Evolutionary conservation across 2,888 invertebrate species (phyloP).

Genomic region (Aspidiotus destructor): DNA sequence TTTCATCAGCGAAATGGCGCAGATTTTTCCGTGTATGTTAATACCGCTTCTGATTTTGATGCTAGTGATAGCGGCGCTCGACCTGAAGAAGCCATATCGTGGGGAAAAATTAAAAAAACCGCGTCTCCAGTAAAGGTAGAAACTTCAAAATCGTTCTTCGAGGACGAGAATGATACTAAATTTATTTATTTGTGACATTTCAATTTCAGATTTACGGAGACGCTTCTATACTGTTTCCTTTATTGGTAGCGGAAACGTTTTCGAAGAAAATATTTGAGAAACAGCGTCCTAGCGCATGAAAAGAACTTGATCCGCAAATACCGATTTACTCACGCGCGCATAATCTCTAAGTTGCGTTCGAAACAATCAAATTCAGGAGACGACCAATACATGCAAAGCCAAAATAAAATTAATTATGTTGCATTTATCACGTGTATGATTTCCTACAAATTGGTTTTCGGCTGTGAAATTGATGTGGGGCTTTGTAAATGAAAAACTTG

Average conservation of each 20-base stretch:
- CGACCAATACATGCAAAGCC: no score
- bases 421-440: no score
- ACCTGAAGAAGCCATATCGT: constrained; percentile 96
- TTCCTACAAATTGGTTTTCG: no score
- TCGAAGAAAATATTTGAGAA: constrained; percentile 48
- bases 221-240: constrained; percentile 85
- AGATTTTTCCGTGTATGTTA: constrained; percentile 88
- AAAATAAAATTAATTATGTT: no score
- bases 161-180: neutral
- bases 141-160: neutral
- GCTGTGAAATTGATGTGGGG: no score
- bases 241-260: constrained; percentile 93
- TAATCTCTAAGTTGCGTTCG: no score
- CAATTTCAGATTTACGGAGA: constrained; percentile 67
- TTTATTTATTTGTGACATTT: neutral
- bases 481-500: no score
- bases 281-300: no score
- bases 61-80: constrained; percentile 95
- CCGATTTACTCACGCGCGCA: no score
- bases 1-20: constrained; percentile 77
- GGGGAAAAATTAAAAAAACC: constrained; percentile 91
- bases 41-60: constrained; percentile 92
- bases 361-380: no score
- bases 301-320: no score
- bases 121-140: constrained; percentile 78